Evolutionary conservation across 2,888 invertebrate genomes (phyloP), one percentile per base, ranked within the genome.

Genomic region (Acanthosepion pharaonis): DNA sequence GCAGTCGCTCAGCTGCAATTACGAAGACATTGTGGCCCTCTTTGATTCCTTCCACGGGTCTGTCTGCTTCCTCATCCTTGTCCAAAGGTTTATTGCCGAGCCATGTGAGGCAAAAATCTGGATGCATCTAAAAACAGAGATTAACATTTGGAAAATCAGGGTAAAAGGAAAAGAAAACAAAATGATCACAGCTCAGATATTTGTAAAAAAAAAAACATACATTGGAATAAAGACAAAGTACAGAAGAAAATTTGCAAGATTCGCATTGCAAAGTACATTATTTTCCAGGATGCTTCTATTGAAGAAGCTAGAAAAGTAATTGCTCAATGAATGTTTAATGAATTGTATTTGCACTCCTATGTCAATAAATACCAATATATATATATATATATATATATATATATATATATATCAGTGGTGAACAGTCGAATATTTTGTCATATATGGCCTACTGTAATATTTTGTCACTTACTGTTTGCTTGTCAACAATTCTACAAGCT

Each of bases 71-170:
- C 5, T 95, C 95, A 15, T 96, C 96, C 33, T 96, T 96, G 94
- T 96, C 96, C 5, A 96, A 96, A 94, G 95, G 95, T 94, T 96
- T 96, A 94, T 96, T 96, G 49, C 97, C 97, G 11, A 97, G 95
- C 95, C 97, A 97, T 0, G 97, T 97, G 95, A 97, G 94, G 11
- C 96, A 95, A 92, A 97, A 95, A n/a, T 96, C 96, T 4, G 97
- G 96, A 91, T 97, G 95, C 11, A 96, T 95, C 97, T 97, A 94
- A 9, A 95, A 94, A 94, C 8, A 95, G n/a, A 95, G 8, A 23
- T 59, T 6, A 59, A 59, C 59, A 1, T 59, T 59, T 59, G 5
- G 20, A 78, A 78, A 78, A 33, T 78, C 9, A 33, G 33, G 15
- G 11, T 5, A 9, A 11, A 33, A 5, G 15, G 33, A 5, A 33